Evolutionary conservation across 2,888 invertebrate species (phyloP).

Genomic region (Steinernema hermaphroditum): DNA sequence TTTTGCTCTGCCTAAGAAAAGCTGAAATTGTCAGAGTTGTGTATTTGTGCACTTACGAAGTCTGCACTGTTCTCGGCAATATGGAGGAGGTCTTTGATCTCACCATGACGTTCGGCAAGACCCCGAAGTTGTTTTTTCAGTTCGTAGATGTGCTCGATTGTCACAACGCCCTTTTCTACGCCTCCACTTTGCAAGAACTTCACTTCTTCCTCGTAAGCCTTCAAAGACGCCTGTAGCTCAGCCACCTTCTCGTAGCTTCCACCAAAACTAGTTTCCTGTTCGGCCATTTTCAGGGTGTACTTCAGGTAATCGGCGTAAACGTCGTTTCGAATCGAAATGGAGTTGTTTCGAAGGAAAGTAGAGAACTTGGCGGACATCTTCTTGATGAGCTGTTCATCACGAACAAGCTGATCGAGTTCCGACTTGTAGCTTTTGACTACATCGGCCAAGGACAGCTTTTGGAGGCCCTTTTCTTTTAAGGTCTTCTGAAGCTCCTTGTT

Average conservation of each 20-base stretch:
- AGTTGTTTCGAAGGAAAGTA: constrained; percentile 34
- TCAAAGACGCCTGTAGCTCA: not conserved
- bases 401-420: not conserved
- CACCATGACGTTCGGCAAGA: not conserved
- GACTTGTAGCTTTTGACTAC: not conserved
- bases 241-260: not conserved
- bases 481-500: not conserved
- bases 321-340: constrained; percentile 39
- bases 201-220: not conserved
- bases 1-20: no score
- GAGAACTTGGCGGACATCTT: constrained; percentile 31
- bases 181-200: not conserved
- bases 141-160: not conserved
- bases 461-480: not conserved
- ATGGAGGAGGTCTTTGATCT: not conserved
- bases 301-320: constrained; percentile 32
- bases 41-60: no score
- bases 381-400: constrained; percentile 33
- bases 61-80: not conserved
- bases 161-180: not conserved
- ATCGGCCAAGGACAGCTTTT: not conserved
- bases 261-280: not conserved
- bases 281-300: not conserved
- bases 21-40: no score
- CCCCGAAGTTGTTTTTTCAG: not conserved